phyloP scores from a whole-genome alignment of 30 jellyfish, hydroid and myxozoan genomes.

The Rhopilema esculentum region DNA sequence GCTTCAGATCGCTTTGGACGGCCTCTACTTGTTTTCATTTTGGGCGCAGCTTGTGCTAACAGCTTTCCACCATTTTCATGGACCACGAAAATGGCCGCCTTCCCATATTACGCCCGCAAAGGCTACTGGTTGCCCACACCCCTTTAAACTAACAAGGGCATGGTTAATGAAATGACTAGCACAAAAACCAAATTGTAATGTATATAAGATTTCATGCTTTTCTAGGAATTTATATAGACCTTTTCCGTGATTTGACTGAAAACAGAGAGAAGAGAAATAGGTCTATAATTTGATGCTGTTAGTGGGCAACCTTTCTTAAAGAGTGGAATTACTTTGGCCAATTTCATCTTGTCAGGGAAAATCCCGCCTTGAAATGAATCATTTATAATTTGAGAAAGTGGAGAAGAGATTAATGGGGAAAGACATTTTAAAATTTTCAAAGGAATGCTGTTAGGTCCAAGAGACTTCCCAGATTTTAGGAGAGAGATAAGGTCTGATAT shows the following conservation, averaged over 20 bases:
- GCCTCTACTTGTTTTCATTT: not conserved
- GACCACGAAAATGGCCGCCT: not conserved
- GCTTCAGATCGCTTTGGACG: not conserved
- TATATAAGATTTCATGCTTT: constrained; percentile 36
- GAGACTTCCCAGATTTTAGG: constrained; percentile 73
- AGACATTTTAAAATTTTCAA: constrained; percentile 34
- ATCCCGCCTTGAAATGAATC: constrained; percentile 67
- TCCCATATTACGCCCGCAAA: not conserved
- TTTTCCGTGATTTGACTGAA: constrained; percentile 67
- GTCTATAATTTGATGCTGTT: constrained; percentile 66
- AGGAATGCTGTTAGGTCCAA: constrained; percentile 81
- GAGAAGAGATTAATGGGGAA: constrained; percentile 55
- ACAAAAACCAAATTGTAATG: constrained; percentile 73
- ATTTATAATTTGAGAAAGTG: constrained; percentile 70
- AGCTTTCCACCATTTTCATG: no score
- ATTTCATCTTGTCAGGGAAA: constrained; percentile 59
- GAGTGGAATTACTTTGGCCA: constrained; percentile 74
- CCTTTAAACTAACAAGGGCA: constrained; percentile 77
- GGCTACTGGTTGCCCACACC: not conserved
- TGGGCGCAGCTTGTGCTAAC: not conserved
- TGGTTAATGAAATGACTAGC: constrained; percentile 62
- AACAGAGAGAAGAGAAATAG: constrained; percentile 75
- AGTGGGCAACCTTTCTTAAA: constrained; percentile 69
- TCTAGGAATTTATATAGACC: constrained; percentile 47
- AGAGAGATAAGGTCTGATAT: constrained; percentile 64